phyloP scores from a whole-genome alignment of 2,113 vertebrate genomes.

The Antigone vipio region DNA sequence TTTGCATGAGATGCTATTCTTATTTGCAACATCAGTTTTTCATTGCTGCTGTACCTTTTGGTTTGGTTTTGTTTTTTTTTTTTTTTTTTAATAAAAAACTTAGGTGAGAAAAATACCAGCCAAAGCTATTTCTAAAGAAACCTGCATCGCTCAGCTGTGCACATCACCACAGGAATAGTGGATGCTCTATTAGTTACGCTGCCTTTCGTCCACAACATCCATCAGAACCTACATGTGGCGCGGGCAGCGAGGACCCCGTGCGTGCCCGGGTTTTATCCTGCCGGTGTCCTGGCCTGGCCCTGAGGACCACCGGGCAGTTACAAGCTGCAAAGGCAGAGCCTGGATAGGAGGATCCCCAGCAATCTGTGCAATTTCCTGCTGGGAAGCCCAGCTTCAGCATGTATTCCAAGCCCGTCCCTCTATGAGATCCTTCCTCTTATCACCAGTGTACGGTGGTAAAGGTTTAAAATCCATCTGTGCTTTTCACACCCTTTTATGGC shows the following conservation, averaged over 20 bases:
- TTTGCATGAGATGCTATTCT: neutral
- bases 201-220: neutral
- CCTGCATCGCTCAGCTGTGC: neutral
- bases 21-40: neutral
- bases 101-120: neutral
- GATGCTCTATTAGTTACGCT: neutral
- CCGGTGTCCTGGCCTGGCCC: accelerated
- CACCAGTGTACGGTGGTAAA: neutral
- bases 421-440: neutral
- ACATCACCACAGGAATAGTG: neutral
- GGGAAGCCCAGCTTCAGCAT: neutral
- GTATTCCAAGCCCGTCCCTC: neutral
- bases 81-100: too few relatives aligned
- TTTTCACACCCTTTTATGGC: neutral
- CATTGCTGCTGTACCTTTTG: neutral
- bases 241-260: neutral
- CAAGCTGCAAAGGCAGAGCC: neutral
- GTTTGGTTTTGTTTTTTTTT: too few relatives aligned
- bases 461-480: neutral
- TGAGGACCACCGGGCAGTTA: neutral
- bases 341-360: neutral
- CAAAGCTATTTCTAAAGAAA: neutral
- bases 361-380: neutral
- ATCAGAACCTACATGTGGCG: neutral
- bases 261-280: neutral